Conservation (phyloP, 2,888 invertebrate genomes). For the Drosophila kokeensis region DNA sequence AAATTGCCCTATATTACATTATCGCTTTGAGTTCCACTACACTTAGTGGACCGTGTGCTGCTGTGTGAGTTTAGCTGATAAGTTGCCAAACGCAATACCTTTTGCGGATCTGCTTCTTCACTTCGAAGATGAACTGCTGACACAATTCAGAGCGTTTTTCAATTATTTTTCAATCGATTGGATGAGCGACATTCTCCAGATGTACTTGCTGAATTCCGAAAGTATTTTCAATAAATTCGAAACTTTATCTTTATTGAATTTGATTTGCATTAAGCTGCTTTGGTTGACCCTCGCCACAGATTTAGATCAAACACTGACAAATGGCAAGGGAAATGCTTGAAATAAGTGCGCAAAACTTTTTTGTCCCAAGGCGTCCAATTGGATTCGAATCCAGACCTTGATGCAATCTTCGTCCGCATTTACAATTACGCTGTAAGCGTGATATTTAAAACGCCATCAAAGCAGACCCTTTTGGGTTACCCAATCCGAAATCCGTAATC, state of each 20-base stretch:
- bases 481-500: constrained; percentile 46
- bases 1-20: constrained; percentile 76
- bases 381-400: constrained; percentile 3
- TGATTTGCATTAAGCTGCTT: constrained; percentile 43
- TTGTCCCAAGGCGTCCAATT: constrained; percentile 32
- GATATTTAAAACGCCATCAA: constrained; percentile 39
- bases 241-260: constrained; percentile 52
- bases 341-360: constrained; percentile 53
- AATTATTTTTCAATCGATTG: constrained; percentile 56
- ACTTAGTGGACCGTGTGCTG: constrained; percentile 30
- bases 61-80: constrained; percentile 33
- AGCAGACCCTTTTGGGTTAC: constrained; percentile 36
- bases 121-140: constrained; percentile 2
- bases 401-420: constrained; percentile 24
- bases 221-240: constrained; percentile 41
- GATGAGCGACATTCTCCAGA: neutral
- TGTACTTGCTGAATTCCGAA: constrained; percentile 34
- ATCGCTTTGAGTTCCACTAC: constrained; percentile 66
- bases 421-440: constrained; percentile 37
- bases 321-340: constrained; percentile 42
- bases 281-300: neutral
- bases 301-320: constrained; percentile 52
- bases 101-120: constrained; percentile 6
- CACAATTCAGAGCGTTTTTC: constrained; percentile 58
- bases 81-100: constrained; percentile 46